These are phyloP conservation scores for Papilio machaon DNA, from an alignment of 1,140 invertebrate genomes.

Conservation along the genomic window DNA sequence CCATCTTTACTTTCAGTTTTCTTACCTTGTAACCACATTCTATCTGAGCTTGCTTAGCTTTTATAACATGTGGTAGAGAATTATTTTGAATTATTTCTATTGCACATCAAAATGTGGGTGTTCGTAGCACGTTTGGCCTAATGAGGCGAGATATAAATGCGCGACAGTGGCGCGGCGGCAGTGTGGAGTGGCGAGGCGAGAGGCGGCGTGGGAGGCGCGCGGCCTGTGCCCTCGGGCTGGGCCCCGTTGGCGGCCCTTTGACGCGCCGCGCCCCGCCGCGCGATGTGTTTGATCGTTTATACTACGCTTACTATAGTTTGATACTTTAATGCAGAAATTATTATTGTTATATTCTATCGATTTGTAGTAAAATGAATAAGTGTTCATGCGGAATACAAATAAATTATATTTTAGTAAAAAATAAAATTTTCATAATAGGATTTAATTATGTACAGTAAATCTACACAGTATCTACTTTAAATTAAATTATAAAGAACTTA, in stretches of 20 bases:
- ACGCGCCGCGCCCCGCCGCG: constrained; percentile 39
- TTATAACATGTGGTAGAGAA: too few species aligned
- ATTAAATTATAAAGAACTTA: too few species aligned
- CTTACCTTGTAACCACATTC: too few species aligned
- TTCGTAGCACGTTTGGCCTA: constrained; percentile 39
- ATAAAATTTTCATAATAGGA: too few species aligned
- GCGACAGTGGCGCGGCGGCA: constrained; percentile 43
- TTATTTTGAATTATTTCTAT: background rate
- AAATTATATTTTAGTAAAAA: too few species aligned
- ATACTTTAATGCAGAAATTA: background rate
- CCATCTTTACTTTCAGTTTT: too few species aligned
- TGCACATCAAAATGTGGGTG: background rate
- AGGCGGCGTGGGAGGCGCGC: constrained; percentile 42
- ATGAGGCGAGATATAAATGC: constrained; percentile 40
- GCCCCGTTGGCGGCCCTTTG: constrained; percentile 41
- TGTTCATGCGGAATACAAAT: too few species aligned
- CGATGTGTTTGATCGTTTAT: constrained; percentile 43
- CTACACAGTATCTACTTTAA: too few species aligned
- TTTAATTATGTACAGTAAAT: too few species aligned
- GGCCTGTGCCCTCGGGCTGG: constrained; percentile 38
- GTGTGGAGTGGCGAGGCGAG: background rate
- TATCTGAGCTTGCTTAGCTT: too few species aligned
- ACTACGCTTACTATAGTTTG: background rate
- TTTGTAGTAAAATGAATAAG: too few species aligned
- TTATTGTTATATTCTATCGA: background rate